Percentiles rank a stretch among this genome's conserved stretches.
Evolutionary conservation across 2,888 invertebrate genomes (phyloP).

Genomic region (Siphlonurus alternatus): DNA sequence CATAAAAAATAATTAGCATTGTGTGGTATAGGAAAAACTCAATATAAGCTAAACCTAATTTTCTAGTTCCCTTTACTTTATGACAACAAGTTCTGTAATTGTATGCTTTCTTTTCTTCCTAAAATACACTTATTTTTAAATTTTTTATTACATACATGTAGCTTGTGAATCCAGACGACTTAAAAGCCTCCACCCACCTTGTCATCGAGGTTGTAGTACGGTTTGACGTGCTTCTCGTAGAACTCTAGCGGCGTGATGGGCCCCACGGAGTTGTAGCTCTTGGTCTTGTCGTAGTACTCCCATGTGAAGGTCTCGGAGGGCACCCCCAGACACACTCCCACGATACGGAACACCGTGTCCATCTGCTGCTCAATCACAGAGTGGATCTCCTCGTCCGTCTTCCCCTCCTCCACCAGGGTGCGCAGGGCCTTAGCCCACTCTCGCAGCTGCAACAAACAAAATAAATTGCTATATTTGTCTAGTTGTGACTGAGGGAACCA

Average conservation of each 20-base stretch:
- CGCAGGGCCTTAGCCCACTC: constrained; percentile 62
- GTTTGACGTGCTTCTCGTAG: constrained; percentile 60
- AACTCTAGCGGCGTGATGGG: constrained; percentile 62
- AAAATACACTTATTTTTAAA: no score
- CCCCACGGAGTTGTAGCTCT: constrained; percentile 54
- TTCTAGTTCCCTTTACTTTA: no score
- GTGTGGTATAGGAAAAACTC: no score
- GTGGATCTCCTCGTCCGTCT: constrained; percentile 43
- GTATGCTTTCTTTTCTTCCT: no score
- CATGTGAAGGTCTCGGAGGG: constrained; percentile 65
- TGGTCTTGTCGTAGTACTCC: constrained; percentile 72
- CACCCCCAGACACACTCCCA: constrained; percentile 69
- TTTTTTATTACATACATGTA: no score
- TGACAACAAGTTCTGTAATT: no score
- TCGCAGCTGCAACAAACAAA: constrained; percentile 41
- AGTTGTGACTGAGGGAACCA: not conserved
- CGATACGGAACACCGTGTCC: constrained; percentile 57
- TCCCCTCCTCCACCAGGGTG: constrained; percentile 40
- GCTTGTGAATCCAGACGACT: no score
- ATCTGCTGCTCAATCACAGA: constrained; percentile 49
- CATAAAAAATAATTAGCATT: no score
- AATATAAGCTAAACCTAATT: no score
- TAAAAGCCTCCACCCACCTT: no score
- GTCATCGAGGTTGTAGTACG: constrained; percentile 61
- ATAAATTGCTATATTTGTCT: constrained; percentile 8